Evolutionary conservation across 2,113 vertebrate species (phyloP).

Genomic region (Ptilorrhoa leucosticta): DNA sequence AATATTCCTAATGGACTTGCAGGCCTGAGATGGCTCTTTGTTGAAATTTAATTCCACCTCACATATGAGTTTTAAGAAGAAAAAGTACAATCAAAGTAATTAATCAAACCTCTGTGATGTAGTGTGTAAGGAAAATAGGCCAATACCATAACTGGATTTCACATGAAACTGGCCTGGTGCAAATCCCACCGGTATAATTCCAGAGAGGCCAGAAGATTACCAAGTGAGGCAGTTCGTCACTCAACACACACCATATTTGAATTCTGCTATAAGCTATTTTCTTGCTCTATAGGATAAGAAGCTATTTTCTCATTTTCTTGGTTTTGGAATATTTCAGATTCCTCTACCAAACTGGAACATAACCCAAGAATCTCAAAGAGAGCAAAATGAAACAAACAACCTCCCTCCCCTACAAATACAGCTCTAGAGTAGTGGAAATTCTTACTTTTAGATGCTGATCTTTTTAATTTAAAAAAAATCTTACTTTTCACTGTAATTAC

Average conservation of each 20-base stretch:
- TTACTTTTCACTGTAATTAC: neutral
- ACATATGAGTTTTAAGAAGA: neutral
- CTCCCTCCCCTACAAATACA: fast-evolving
- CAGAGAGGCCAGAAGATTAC: neutral
- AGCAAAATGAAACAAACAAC: neutral
- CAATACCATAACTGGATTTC: neutral
- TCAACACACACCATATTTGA: neutral
- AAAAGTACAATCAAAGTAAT: neutral
- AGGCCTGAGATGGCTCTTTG: neutral
- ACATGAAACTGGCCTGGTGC: neutral
- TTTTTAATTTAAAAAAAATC: neutral
- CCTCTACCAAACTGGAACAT: neutral
- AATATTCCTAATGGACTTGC: neutral
- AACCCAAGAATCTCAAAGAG: neutral
- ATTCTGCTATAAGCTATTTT: neutral
- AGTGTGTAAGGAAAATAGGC: neutral
- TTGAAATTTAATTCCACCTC: neutral
- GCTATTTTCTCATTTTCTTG: neutral
- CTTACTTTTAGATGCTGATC: neutral
- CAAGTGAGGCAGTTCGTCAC: neutral
- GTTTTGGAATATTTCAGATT: neutral
- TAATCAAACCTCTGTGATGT: neutral
- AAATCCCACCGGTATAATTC: neutral
- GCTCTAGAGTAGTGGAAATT: neutral
- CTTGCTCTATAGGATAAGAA: neutral